Evolutionary conservation across 2,113 vertebrate genomes (phyloP).

Genomic region (Prionailurus viverrinus): DNA sequence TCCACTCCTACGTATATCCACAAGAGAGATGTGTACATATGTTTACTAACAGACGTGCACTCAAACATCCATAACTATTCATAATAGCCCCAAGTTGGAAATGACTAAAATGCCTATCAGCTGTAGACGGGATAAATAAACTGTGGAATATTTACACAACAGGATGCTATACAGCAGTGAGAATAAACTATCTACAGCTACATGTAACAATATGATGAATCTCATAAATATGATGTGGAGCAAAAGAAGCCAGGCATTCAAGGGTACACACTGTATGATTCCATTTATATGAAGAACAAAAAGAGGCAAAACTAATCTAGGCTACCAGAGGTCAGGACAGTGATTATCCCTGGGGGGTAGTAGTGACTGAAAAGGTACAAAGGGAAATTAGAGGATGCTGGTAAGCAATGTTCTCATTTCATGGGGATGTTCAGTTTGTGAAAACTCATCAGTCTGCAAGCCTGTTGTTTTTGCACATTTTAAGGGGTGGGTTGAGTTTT

Average conservation of each 20-base stretch:
- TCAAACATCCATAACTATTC: background rate
- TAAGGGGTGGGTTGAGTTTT: background rate
- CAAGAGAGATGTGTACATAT: background rate
- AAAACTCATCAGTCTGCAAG: conserved; percentile 20
- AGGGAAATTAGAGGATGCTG: background rate
- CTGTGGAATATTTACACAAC: background rate
- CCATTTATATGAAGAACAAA: conserved; percentile 8
- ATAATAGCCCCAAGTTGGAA: background rate
- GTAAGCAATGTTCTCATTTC: conserved; percentile 19
- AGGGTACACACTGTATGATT: background rate
- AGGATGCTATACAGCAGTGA: background rate
- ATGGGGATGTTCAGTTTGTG: background rate
- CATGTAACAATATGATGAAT: background rate
- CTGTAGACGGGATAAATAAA: background rate
- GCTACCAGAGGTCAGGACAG: background rate
- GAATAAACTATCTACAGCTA: background rate
- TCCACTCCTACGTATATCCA: background rate
- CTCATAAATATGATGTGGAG: background rate
- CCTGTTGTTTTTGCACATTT: background rate
- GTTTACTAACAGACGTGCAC: background rate
- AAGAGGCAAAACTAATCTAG: background rate
- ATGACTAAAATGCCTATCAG: conserved; percentile 18
- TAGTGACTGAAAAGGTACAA: background rate
- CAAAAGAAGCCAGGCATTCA: background rate
- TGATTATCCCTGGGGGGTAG: background rate